Evolutionary conservation across 2,797 vertebrate genomes (phyloP), one percentile per base, ranked within the genome.

Genomic region (Ctenochaetus hawaiiensis): DNA sequence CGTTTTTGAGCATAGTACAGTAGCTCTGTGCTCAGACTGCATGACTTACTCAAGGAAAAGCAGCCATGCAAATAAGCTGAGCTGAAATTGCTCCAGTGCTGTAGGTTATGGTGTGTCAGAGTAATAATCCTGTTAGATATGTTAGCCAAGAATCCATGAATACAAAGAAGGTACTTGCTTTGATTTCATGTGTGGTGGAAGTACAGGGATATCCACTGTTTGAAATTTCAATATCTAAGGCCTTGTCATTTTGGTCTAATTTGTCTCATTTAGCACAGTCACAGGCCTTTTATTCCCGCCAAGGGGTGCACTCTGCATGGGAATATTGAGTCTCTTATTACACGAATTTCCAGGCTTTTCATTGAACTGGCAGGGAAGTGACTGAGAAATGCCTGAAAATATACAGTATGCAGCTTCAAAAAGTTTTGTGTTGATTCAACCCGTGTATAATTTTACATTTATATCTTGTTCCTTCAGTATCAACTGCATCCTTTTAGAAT

Each of bases 81-180:
- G 70, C 70, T 80, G 62, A 84, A 82, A 89, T 78, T 61, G 76
- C 86, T 83, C 57, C 26, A 37, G 56, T 67, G 57, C 74, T 83
- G 80, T 66, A 82, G 80, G 81, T 83, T 80, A 89, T 34, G 56
- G 65, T 82, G 78, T 88, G 82, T 88, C 77, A 77, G 60, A 90
- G 86, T 85, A 89, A 90, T 93, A 90, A 89, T 91, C 81, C 72
- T 78, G 77, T 90, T 84, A 82, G 82, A 87, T 78, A 83, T 85
- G 86, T 88, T 86, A 77, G 77, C 81, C 72, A 67, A 61, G 89
- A 87, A 72, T 77, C 80, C 75, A 87, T 92, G 87, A 91, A 93
- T 91, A 90, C 80, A 89, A 92, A 93, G 71, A 72, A 77, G 87
- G 73, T 44, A 57, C 75, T 85, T 66, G 64, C 79, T 85, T 91